Percentiles rank a stretch among this genome's conserved stretches.
phyloP scores from a whole-genome alignment of 2,888 invertebrate genomes.

The Amblyteles armatorius region DNA sequence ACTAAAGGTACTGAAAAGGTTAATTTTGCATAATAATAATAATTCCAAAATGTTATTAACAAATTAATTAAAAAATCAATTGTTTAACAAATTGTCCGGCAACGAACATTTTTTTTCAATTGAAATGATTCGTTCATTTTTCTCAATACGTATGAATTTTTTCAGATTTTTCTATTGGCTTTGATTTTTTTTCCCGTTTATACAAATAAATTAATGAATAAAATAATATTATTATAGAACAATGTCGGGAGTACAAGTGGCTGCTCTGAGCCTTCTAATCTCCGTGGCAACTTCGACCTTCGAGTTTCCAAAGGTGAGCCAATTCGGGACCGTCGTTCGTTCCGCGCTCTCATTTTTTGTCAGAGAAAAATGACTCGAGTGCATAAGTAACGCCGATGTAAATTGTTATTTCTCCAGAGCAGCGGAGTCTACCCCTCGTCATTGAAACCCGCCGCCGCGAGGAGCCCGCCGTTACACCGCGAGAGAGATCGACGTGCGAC shows the following conservation, averaged over 20 bases:
- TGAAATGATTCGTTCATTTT: too few species aligned
- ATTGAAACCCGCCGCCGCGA: constrained; percentile 3
- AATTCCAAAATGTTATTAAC: too few species aligned
- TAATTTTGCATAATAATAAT: too few species aligned
- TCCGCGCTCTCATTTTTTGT: background rate
- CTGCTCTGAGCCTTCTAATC: constrained; percentile 25
- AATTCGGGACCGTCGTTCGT: background rate
- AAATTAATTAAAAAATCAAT: too few species aligned
- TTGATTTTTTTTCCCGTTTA: too few species aligned
- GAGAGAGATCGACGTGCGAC: constrained; percentile 57
- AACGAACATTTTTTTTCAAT: too few species aligned
- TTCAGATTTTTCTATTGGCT: too few species aligned
- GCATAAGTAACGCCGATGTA: constrained; percentile 27
- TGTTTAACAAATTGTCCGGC: too few species aligned
- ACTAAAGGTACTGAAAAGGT: too few species aligned
- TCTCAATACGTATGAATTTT: too few species aligned
- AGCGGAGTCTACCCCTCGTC: constrained; percentile 30
- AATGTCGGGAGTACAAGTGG: constrained; percentile 31
- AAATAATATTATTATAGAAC: constrained; percentile 4
- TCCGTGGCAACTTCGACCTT: constrained; percentile 10
- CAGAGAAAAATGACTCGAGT: constrained; percentile 34
- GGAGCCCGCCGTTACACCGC: constrained; percentile 4
- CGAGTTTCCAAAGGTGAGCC: constrained; percentile 46
- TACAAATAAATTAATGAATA: too few species aligned
- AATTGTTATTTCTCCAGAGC: constrained; percentile 42